These are phyloP conservation scores for Dasysyrphus tricinctus DNA, from an alignment of 2,888 invertebrate genomes.

Conservation along the genomic window DNA sequence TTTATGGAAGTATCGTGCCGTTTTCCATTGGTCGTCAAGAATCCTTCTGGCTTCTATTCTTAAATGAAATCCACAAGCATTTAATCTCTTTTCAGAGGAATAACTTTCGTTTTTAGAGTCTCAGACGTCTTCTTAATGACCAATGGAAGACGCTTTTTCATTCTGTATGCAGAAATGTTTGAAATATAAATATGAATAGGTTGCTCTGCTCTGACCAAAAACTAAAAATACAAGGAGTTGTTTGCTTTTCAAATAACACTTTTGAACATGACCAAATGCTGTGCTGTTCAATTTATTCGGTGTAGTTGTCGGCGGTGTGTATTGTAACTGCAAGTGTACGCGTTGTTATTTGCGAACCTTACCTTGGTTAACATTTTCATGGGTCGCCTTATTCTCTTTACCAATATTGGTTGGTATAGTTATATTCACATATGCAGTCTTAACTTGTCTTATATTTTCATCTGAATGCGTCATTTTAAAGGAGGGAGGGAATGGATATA, in stretches of 20 bases:
- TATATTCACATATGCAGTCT: slow-evolving; percentile 25
- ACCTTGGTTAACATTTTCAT: slow-evolving; percentile 36
- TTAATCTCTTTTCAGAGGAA: no score
- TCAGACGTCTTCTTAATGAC: no score
- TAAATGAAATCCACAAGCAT: no score
- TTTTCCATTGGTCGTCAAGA: no score
- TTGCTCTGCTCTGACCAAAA: no score
- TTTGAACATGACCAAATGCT: background rate
- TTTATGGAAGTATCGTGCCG: no score
- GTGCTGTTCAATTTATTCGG: slow-evolving; percentile 1
- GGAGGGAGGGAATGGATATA: background rate
- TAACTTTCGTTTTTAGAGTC: no score
- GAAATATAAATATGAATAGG: no score
- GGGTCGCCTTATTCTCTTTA: slow-evolving; percentile 1
- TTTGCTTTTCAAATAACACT: background rate
- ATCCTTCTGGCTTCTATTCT: no score
- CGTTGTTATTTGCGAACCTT: slow-evolving; percentile 21
- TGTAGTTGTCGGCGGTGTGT: slow-evolving; percentile 25
- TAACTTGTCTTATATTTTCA: slow-evolving; percentile 44
- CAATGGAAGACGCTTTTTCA: no score
- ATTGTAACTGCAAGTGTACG: slow-evolving; percentile 9
- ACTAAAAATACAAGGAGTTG: no score
- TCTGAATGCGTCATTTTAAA: slow-evolving; percentile 34
- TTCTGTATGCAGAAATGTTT: no score
- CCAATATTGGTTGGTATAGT: slow-evolving; percentile 13